Evolutionary conservation across 2,888 invertebrate species (phyloP), one percentile per base, ranked within the genome.

Genomic region (Galerucella pusilla): DNA sequence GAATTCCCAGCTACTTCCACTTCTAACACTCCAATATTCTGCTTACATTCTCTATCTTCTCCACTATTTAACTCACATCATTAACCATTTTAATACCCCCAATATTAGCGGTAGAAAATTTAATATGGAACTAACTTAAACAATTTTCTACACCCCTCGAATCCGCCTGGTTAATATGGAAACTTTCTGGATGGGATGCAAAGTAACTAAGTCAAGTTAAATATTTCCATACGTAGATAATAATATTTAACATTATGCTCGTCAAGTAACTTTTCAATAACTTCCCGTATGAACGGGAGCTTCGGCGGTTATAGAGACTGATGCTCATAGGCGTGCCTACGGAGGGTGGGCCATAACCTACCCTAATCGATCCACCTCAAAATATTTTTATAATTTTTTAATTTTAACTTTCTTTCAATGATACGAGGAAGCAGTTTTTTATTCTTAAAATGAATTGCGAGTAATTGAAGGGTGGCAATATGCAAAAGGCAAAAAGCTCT

Each of bases 261-360:
- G 28, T 54, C 70, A 54, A 63, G 20, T 64, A 70, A 70, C 70
- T 70, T 69, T 20, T 35, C 69, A 61, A 69, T 69, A 69, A 69
- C 69, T 69, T 70, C 42, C 63, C 49, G 49, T 69, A 69, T 61
- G 61, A 69, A 69, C 60, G 20, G 46, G 64, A 59, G 20, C 52
- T n/a, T 70, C 28, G 63, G 70, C 35, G 63, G 63, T 35, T 35
- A 35, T 35, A 35, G 35, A 35, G 6, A 35, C 35, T 35, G 3
- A 35, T 35, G 5, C 35, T 35, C 2, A 28, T 4, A 28, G 28
- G 20, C 20, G 20, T 20, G 20, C 20, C 20, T 20, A 20, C 20
- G 1, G 20, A 20, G 20, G 20, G 20, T 20, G 20, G 20, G 20
- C 20, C 20, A 20, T 20, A 20, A 20, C 20, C 20, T 20, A 20